phyloP scores from a whole-genome alignment of 2,113 vertebrate species.

The Elephas maximus region DNA sequence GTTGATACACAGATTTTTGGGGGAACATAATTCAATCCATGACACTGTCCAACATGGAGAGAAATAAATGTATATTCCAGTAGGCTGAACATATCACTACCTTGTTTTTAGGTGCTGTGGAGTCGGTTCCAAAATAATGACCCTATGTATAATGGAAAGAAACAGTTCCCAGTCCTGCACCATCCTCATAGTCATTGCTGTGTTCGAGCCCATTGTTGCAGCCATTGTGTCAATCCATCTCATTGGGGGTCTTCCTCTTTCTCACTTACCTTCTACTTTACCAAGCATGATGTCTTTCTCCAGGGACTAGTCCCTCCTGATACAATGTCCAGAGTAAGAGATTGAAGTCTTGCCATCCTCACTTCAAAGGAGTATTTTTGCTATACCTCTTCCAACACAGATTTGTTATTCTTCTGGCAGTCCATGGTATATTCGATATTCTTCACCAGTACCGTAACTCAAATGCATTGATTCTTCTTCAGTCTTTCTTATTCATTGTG shows the following conservation, averaged over 20 bases:
- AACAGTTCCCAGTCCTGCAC: not conserved
- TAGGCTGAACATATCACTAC: no score
- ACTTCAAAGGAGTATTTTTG: not conserved
- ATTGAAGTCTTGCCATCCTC: not conserved
- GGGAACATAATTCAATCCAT: no score
- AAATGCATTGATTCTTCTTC: not conserved
- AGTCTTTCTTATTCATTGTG: not conserved
- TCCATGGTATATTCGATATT: not conserved
- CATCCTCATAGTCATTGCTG: not conserved
- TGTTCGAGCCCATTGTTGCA: not conserved
- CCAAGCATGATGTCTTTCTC: not conserved
- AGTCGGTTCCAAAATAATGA: not conserved
- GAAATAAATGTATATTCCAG: no score
- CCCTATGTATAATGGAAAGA: not conserved
- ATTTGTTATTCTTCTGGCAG: not conserved
- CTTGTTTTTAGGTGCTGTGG: not conserved
- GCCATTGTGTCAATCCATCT: not conserved
- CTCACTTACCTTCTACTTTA: not conserved
- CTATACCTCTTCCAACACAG: not conserved
- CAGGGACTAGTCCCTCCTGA: not conserved
- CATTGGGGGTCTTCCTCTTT: not conserved
- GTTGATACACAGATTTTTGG: no score
- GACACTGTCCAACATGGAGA: no score
- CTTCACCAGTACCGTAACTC: not conserved
- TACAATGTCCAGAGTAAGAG: not conserved